These are phyloP conservation scores for Lepeophtheirus nordmannii DNA, from an alignment of 2,888 invertebrate genomes.

Conservation along the genomic window DNA sequence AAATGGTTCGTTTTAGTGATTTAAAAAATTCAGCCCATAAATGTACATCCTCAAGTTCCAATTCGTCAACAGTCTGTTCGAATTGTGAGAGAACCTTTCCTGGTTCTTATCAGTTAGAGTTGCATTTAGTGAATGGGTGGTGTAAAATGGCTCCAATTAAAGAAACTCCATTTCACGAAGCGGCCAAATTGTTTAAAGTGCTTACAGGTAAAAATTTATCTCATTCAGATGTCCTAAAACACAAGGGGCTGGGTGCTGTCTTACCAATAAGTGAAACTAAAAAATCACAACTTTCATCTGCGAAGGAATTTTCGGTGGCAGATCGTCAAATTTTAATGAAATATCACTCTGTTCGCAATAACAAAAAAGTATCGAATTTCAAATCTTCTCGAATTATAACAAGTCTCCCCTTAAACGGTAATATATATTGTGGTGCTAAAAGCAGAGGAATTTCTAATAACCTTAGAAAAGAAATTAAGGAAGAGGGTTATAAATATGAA, in stretches of 20 bases:
- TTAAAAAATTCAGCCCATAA: not conserved
- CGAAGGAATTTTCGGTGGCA: not conserved
- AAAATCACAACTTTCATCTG: not conserved
- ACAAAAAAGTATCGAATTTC: not conserved
- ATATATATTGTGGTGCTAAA: conserved; percentile 15
- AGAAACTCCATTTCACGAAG: not conserved
- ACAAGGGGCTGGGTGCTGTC: not conserved
- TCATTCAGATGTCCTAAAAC: not conserved
- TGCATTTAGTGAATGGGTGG: conserved; percentile 20
- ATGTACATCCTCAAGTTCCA: not conserved
- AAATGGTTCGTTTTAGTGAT: not conserved
- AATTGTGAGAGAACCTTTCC: conserved; percentile 6
- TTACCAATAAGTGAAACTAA: not conserved
- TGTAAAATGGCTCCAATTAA: conserved; percentile 6
- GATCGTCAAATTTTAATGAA: conserved; percentile 15
- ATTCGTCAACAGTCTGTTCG: not conserved
- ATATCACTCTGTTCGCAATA: conserved; percentile 7
- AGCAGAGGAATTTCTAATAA: not conserved
- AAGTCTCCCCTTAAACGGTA: conserved; percentile 8
- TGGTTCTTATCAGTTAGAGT: conserved; percentile 4
- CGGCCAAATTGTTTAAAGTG: conserved; percentile 3
- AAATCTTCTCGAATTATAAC: not conserved
- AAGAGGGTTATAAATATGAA: conserved; percentile 4
- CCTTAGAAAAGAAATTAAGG: conserved; percentile 18
- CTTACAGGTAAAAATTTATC: conserved; percentile 18